These are phyloP conservation scores for Rhabdomys dilectus DNA, from an alignment of 2,113 vertebrate genomes.

Conservation along the genomic window DNA sequence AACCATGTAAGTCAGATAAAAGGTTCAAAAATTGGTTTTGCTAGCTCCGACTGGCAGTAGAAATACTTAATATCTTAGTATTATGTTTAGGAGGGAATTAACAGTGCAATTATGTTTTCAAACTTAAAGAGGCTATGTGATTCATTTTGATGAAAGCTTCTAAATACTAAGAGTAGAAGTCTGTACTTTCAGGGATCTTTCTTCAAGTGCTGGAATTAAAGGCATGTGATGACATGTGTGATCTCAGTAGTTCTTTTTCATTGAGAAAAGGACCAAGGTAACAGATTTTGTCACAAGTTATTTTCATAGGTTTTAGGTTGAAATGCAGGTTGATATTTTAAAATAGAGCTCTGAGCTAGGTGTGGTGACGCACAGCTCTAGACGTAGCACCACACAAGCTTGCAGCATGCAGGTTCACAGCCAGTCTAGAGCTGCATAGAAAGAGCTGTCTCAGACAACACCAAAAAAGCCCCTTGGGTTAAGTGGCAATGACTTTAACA, in stretches of 20 bases:
- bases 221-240: background rate
- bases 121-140: background rate
- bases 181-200: background rate
- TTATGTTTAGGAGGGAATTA: background rate
- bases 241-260: conserved; percentile 36
- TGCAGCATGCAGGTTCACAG: background rate
- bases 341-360: background rate
- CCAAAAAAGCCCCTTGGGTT: background rate
- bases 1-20: background rate
- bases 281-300: background rate
- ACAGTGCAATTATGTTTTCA: background rate
- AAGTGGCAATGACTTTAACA: background rate
- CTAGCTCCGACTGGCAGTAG: background rate
- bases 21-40: background rate
- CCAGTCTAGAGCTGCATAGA: no score
- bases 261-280: background rate
- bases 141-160: conserved; percentile 4
- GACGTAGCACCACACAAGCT: background rate
- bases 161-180: background rate
- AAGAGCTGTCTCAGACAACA: background rate
- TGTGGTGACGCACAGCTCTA: background rate
- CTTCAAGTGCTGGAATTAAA: background rate
- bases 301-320: background rate
- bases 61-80: background rate
- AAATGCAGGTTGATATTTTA: conserved; percentile 19